Percentiles rank a stretch among this genome's conserved stretches.
These are phyloP conservation scores for Muscicapa striata DNA, from an alignment of 2,797 vertebrate genomes.

Conservation along the genomic window DNA sequence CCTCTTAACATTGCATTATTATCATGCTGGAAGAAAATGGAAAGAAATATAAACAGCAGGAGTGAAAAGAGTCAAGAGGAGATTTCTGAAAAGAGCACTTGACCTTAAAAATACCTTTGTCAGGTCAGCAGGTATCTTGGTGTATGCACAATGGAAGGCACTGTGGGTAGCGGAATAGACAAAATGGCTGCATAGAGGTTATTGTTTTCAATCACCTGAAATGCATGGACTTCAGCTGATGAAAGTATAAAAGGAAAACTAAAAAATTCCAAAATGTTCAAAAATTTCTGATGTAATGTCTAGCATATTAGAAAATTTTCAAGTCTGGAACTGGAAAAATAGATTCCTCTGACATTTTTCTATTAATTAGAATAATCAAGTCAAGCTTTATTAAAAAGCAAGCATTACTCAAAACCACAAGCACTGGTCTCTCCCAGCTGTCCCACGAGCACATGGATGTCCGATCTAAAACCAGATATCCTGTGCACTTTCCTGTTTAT, in stretches of 20 bases:
- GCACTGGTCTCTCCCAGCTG: neutral
- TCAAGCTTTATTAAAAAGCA: neutral
- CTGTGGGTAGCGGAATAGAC: neutral
- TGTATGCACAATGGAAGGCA: neutral
- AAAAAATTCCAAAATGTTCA: neutral
- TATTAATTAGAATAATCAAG: neutral
- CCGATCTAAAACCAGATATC: neutral
- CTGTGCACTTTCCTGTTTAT: neutral
- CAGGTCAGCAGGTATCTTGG: neutral
- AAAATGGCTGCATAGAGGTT: neutral
- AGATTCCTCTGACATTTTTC: neutral
- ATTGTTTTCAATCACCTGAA: neutral
- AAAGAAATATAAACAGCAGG: neutral
- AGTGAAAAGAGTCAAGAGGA: neutral
- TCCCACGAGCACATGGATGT: neutral
- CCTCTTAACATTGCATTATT: neutral
- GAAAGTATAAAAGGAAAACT: neutral
- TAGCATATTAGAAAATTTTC: neutral
- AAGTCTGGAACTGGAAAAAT: neutral
- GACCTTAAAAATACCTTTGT: neutral
- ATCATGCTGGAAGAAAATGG: neutral
- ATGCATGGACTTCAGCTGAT: neutral
- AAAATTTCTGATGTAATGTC: neutral
- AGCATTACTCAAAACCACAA: neutral
- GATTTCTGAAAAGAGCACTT: slow-evolving; percentile 11